phyloP scores from a whole-genome alignment of 1,140 invertebrate species.

The Dryas iulia region DNA sequence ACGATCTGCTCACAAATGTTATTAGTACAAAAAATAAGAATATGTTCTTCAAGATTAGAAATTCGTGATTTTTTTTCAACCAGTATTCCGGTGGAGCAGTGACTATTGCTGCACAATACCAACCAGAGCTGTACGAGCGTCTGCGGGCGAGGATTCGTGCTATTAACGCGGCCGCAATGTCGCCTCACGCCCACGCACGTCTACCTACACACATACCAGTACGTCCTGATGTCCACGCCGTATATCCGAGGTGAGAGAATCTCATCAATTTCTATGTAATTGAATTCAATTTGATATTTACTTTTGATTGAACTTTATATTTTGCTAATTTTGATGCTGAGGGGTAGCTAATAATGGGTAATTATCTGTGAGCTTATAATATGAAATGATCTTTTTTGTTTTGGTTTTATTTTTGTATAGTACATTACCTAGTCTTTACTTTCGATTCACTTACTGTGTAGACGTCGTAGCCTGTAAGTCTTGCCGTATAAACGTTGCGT shows the following conservation, averaged over 20 bases:
- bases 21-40: too few relatives aligned
- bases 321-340: too few relatives aligned
- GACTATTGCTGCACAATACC: constrained; percentile 96
- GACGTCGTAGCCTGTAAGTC: too few relatives aligned
- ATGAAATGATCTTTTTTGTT: too few relatives aligned
- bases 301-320: too few relatives aligned
- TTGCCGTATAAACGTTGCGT: too few relatives aligned
- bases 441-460: too few relatives aligned
- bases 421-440: too few relatives aligned
- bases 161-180: constrained; percentile 83
- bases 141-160: constrained; percentile 99
- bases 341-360: too few relatives aligned
- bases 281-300: neutral
- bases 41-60: neutral
- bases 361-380: too few relatives aligned
- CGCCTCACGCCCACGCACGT: constrained; percentile 46
- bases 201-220: constrained; percentile 57
- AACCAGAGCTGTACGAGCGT: constrained; percentile 98
- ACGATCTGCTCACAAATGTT: too few relatives aligned
- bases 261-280: neutral
- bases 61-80: constrained; percentile 19
- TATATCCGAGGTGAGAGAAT: constrained; percentile 61
- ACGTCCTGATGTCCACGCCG: constrained; percentile 62
- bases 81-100: constrained; percentile 89
- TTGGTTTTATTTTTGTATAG: too few relatives aligned